Evolutionary conservation across 1,140 invertebrate genomes (phyloP).

Genomic region (Zaprionus capensis): DNA sequence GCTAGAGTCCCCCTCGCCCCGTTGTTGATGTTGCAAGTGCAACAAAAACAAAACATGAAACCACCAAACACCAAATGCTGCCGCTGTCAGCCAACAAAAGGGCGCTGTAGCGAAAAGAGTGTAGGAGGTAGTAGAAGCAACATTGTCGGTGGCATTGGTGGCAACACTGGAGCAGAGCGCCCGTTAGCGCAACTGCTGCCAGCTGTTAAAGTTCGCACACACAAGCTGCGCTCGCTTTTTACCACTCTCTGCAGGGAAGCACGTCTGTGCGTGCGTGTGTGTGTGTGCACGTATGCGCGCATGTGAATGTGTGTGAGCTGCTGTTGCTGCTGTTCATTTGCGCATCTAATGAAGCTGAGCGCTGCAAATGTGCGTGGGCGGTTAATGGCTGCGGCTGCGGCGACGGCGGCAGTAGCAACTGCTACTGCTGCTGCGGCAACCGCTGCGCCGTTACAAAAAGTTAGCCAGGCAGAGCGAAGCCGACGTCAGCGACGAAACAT

Average conservation of each 20-base stretch:
- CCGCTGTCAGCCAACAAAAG: slow-evolving; percentile 58
- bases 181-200: slow-evolving; percentile 46
- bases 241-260: not conserved
- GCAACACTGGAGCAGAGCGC: slow-evolving; percentile 38
- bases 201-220: slow-evolving; percentile 72
- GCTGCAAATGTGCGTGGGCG: slow-evolving; percentile 75
- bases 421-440: slow-evolving; percentile 45
- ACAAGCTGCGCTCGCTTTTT: slow-evolving; percentile 28
- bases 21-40: slow-evolving; percentile 21
- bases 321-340: slow-evolving; percentile 66
- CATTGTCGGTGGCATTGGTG: slow-evolving; percentile 44
- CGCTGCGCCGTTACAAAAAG: slow-evolving; percentile 55
- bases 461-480: slow-evolving; percentile 41
- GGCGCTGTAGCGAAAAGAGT: slow-evolving; percentile 8
- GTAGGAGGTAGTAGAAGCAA: slow-evolving; percentile 20
- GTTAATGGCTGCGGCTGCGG: slow-evolving; percentile 59
- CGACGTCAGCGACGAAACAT: slow-evolving; percentile 51
- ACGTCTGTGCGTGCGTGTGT: not conserved
- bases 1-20: not conserved
- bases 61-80: slow-evolving; percentile 79
- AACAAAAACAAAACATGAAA: slow-evolving; percentile 70
- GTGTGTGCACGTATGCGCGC: slow-evolving; percentile 6
- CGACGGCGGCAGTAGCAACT: slow-evolving; percentile 30
- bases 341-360: slow-evolving; percentile 75
- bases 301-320: slow-evolving; percentile 8